A percentile compares a stretch with the other conserved stretches of the same genome.
Conservation (phyloP, 1,140 invertebrate genomes). For the Euglossa dilemma region DNA sequence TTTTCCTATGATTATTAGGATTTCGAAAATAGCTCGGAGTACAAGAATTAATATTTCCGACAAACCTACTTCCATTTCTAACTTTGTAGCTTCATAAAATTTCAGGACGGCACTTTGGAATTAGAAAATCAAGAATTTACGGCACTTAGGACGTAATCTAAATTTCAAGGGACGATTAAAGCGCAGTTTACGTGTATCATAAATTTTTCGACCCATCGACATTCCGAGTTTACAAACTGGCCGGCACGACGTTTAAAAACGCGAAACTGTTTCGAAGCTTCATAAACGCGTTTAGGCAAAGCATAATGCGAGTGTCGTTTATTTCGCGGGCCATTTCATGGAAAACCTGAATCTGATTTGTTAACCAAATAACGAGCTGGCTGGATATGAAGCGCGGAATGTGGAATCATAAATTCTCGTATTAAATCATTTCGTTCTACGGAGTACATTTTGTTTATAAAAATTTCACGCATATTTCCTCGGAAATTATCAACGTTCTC, state of each 20-base stretch:
- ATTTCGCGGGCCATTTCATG: not conserved
- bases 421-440: slow-evolving; percentile 2
- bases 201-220: not conserved
- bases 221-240: not conserved
- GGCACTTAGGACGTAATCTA: no score
- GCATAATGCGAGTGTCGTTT: not conserved
- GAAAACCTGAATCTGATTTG: slow-evolving; percentile 1
- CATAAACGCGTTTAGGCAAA: not conserved
- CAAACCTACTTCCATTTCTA: no score
- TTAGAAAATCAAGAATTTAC: no score
- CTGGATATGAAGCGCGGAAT: not conserved
- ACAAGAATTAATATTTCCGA: no score
- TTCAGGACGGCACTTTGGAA: no score
- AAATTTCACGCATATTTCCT: not conserved
- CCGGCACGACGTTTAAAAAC: no score
- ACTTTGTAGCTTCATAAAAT: no score
- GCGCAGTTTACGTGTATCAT: no score
- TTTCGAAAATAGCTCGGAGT: no score
- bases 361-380: slow-evolving; percentile 13
- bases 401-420: slow-evolving; percentile 1
- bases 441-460: not conserved
- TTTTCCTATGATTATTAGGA: no score
- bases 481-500: not conserved
- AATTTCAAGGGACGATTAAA: no score
- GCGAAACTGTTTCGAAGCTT: not conserved